These are phyloP conservation scores for Strigops habroptila DNA, from an alignment of 2,113 vertebrate species.

Conservation along the genomic window DNA sequence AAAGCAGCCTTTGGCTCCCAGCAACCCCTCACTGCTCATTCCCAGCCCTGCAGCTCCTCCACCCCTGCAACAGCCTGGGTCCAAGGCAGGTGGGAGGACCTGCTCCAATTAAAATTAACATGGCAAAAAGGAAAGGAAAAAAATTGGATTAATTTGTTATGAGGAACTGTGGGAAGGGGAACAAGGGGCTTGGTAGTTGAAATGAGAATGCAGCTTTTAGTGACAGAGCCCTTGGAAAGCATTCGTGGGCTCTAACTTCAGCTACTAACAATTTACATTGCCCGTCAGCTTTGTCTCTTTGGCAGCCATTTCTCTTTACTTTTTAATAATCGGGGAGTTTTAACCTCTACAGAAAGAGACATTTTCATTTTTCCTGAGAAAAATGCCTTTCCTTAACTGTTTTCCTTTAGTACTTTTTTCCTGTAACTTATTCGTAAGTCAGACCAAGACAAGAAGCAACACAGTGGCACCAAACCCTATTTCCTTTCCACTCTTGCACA, in stretches of 20 bases:
- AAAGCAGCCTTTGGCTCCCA: not conserved
- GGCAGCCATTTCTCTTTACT: not conserved
- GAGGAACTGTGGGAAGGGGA: not conserved
- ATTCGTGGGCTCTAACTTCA: not conserved
- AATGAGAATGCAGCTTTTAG: not conserved
- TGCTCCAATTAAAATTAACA: not conserved
- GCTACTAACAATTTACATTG: not conserved
- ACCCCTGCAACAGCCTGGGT: not conserved
- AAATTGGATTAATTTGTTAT: not conserved
- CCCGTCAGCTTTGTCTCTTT: not conserved
- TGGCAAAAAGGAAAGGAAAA: not conserved
- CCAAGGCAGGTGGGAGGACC: rapidly evolving
- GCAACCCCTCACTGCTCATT: not conserved
- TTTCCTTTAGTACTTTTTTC: not conserved
- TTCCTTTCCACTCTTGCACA: not conserved
- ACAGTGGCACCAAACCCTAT: not conserved
- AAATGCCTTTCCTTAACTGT: not conserved
- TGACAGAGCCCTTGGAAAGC: not conserved
- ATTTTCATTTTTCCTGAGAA: not conserved
- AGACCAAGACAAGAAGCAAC: not conserved
- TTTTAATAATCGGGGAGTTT: not conserved
- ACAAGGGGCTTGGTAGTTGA: not conserved
- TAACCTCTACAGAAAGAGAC: not conserved
- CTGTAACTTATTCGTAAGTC: not conserved
- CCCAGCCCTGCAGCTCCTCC: not conserved